These are phyloP conservation scores for Drosophila robusta DNA, from an alignment of 2,888 invertebrate genomes.

Conservation along the genomic window DNA sequence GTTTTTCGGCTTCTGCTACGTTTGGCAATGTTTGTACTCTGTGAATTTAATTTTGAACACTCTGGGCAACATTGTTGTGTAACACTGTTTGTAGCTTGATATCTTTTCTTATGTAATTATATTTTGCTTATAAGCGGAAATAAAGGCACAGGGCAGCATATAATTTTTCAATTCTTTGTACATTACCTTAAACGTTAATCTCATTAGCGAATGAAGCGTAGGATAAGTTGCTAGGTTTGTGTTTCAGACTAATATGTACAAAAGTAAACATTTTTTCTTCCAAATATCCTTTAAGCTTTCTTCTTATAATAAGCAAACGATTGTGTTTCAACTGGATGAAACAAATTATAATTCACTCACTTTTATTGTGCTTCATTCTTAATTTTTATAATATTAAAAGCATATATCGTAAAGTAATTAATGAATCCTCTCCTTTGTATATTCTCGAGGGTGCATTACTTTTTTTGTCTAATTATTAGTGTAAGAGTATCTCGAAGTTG, in stretches of 20 bases:
- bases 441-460: too few relatives aligned
- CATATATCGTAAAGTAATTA: too few relatives aligned
- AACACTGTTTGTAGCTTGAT: background rate
- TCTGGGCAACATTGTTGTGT: slow-evolving; percentile 4
- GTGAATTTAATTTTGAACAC: slow-evolving; percentile 19
- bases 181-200: background rate
- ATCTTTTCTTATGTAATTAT: background rate
- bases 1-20: slow-evolving; percentile 66
- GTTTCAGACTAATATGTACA: too few relatives aligned
- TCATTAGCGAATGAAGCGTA: background rate
- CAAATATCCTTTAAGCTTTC: too few relatives aligned
- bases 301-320: too few relatives aligned
- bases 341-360: too few relatives aligned
- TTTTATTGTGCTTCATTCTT: slow-evolving; percentile 3
- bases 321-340: too few relatives aligned
- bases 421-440: too few relatives aligned
- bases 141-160: too few relatives aligned
- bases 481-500: slow-evolving; percentile 27
- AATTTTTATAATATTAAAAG: background rate
- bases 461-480: background rate
- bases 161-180: background rate
- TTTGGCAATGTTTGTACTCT: slow-evolving; percentile 34
- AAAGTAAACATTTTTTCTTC: too few relatives aligned
- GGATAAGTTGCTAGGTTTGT: too few relatives aligned
- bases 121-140: too few relatives aligned